phyloP scores from a whole-genome alignment of 2,888 invertebrate species.

The Tethea ocularis region DNA sequence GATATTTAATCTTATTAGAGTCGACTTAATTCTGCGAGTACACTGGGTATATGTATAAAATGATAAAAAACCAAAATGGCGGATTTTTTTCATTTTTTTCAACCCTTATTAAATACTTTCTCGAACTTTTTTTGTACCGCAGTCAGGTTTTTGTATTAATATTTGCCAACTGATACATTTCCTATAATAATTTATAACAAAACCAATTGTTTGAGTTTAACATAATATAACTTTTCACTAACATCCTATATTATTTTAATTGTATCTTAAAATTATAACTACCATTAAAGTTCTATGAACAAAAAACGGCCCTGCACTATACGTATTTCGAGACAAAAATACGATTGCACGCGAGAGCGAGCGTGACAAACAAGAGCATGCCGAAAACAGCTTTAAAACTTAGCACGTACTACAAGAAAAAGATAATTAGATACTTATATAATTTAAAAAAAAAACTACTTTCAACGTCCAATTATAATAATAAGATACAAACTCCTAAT shows the following conservation, averaged over 20 bases:
- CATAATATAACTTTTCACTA: neutral
- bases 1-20: too few species aligned
- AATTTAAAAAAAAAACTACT: neutral
- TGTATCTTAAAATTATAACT: constrained; percentile 3
- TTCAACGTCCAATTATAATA: neutral
- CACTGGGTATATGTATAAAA: too few species aligned
- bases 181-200: neutral
- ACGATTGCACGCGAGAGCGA: neutral
- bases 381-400: too few species aligned
- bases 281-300: neutral
- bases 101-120: too few species aligned
- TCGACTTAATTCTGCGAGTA: too few species aligned
- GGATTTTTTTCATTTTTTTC: too few species aligned
- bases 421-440: neutral
- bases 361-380: neutral
- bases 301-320: too few species aligned
- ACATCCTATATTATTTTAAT: neutral
- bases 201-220: neutral
- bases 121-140: too few species aligned
- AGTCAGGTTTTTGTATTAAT: too few species aligned
- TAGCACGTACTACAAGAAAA: too few species aligned
- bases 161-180: neutral
- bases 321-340: neutral
- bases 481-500: neutral
- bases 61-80: too few species aligned